Conservation (phyloP, 2,113 vertebrate species). For the Lophura nycthemera region DNA sequence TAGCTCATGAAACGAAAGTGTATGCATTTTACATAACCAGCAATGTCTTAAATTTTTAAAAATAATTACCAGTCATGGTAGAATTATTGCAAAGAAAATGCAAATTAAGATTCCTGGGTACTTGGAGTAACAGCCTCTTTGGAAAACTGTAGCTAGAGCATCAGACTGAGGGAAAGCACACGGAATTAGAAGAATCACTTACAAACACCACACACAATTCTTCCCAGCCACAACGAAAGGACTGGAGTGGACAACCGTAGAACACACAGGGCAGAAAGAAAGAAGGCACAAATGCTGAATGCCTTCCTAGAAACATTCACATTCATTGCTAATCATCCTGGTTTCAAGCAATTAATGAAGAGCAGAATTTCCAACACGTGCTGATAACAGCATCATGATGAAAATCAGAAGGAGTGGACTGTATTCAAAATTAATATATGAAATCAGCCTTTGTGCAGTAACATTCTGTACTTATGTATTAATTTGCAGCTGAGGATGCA, state of each 20-base stretch:
- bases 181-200: neutral
- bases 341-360: slow-evolving; percentile 43
- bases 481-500: neutral
- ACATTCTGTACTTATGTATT: neutral
- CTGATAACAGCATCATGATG: neutral
- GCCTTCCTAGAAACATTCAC: slow-evolving; percentile 9
- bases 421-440: neutral
- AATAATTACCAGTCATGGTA: neutral
- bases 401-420: neutral
- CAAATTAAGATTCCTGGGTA: neutral
- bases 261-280: neutral
- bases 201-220: neutral
- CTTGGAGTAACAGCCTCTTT: neutral
- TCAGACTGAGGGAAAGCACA: neutral
- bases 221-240: neutral
- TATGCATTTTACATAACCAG: neutral
- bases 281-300: neutral
- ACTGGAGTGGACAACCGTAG: neutral
- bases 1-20: neutral
- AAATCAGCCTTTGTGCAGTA: neutral
- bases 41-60: neutral
- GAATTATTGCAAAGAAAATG: neutral
- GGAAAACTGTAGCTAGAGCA: neutral
- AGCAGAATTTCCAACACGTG: neutral
- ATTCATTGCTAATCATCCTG: neutral